Conservation (phyloP, 2,888 invertebrate species). For the Ichneumon xanthorius region DNA sequence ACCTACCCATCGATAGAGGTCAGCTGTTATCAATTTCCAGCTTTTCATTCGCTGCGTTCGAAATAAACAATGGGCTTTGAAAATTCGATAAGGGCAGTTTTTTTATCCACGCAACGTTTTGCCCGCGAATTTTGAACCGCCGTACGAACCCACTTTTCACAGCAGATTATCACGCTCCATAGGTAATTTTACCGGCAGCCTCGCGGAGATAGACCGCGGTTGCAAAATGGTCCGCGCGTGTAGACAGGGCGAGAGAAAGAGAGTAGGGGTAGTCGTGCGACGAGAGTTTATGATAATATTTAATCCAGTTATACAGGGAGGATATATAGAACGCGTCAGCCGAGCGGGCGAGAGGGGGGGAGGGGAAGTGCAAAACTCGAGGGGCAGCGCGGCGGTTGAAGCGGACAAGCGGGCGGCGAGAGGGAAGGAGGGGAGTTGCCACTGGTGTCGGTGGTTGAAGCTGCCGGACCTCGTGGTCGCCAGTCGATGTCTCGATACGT, state of each 20-base stretch:
- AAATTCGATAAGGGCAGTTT: neutral
- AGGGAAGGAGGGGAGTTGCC: conserved; percentile 36
- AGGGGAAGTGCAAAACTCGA: conserved; percentile 15
- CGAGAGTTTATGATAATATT: conserved; percentile 81
- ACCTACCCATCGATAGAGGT: neutral
- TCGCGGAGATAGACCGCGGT: neutral
- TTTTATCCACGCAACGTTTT: neutral
- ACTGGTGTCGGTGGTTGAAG: conserved; percentile 56
- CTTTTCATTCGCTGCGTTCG: neutral
- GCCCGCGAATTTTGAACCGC: neutral
- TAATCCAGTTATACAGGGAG: conserved; percentile 78
- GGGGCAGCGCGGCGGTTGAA: conserved; percentile 12
- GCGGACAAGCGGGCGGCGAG: conserved; percentile 26
- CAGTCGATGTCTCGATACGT: conserved; percentile 78
- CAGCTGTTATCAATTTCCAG: neutral
- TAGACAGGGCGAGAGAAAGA: neutral
- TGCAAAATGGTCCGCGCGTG: neutral
- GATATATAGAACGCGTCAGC: conserved; percentile 60
- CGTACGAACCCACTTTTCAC: neutral
- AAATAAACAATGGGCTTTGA: neutral
- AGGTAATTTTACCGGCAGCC: neutral
- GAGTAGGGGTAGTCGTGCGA: conserved; percentile 47
- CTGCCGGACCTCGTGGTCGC: conserved; percentile 73
- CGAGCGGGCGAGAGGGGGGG: neutral
- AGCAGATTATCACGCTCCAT: neutral